A percentile compares a stretch with the other conserved stretches of the same genome.
These are phyloP conservation scores for Paedocypris micromegethes DNA, from an alignment of 2,797 vertebrate species.

Conservation along the genomic window DNA sequence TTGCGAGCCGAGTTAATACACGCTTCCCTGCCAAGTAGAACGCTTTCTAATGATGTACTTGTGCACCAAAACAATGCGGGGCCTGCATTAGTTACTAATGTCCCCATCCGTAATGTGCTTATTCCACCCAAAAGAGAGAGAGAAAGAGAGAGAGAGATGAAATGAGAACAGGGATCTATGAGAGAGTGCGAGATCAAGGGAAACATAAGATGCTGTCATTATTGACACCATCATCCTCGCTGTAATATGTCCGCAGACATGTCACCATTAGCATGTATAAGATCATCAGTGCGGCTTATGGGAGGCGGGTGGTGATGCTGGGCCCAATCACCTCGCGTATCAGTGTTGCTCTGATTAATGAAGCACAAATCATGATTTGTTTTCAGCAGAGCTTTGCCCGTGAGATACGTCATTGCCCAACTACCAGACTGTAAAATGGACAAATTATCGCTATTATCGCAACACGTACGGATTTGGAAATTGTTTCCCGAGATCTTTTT, in stretches of 20 bases:
- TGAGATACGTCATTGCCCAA: slow-evolving; percentile 21
- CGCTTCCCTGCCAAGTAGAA: slow-evolving; percentile 81
- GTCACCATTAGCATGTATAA: slow-evolving; percentile 69
- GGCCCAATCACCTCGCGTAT: slow-evolving; percentile 50
- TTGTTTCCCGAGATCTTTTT: not conserved
- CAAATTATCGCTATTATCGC: slow-evolving; percentile 18
- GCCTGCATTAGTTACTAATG: slow-evolving; percentile 82
- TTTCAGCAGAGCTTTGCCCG: slow-evolving; percentile 36
- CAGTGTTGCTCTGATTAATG: slow-evolving; percentile 58
- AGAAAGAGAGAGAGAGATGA: slow-evolving; percentile 52
- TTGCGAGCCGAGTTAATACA: slow-evolving; percentile 75
- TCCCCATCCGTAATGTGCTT: slow-evolving; percentile 80
- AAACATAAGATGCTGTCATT: slow-evolving; percentile 76
- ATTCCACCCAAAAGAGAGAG: slow-evolving; percentile 74
- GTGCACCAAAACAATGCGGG: slow-evolving; percentile 79
- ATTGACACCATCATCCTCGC: slow-evolving; percentile 68
- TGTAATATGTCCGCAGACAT: slow-evolving; percentile 69
- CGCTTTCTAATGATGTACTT: slow-evolving; percentile 81
- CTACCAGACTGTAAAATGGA: slow-evolving; percentile 22
- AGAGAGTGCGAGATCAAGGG: slow-evolving; percentile 62
- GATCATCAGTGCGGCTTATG: slow-evolving; percentile 62
- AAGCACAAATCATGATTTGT: slow-evolving; percentile 43
- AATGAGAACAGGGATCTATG: slow-evolving; percentile 52
- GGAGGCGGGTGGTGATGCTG: slow-evolving; percentile 54
- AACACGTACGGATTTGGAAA: not conserved